Evolutionary conservation across 1,140 invertebrate species (phyloP).

Genomic region (Thaumetopoea pityocampa): DNA sequence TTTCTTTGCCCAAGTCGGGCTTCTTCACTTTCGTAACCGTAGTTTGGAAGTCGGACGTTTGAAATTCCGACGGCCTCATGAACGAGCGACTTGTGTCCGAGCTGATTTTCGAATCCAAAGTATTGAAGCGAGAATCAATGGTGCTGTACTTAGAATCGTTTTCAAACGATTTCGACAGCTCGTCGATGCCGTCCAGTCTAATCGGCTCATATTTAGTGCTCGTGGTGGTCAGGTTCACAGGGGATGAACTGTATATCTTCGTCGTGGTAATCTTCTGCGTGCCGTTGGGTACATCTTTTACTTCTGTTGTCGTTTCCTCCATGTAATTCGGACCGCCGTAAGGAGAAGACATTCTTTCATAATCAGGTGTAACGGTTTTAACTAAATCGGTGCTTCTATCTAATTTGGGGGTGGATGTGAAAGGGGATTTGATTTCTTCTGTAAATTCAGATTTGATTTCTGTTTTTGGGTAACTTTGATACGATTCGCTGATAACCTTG

Average conservation of each 20-base stretch:
- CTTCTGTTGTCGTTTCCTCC: constrained; percentile 71
- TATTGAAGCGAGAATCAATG: constrained; percentile 63
- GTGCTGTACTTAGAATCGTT: constrained; percentile 67
- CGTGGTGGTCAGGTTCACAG: constrained; percentile 69
- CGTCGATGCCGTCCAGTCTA: constrained; percentile 67
- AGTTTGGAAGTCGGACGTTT: constrained; percentile 51
- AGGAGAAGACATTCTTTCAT: constrained; percentile 56
- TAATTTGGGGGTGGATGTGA: constrained; percentile 60
- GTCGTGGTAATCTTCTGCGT: constrained; percentile 73
- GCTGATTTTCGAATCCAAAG: constrained; percentile 64
- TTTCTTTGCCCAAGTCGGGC: constrained; percentile 63
- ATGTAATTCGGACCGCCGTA: constrained; percentile 66
- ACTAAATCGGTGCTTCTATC: constrained; percentile 49
- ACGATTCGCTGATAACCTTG: constrained; percentile 61
- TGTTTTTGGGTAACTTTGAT: constrained; percentile 53
- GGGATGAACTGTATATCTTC: constrained; percentile 72
- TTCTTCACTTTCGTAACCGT: constrained; percentile 52
- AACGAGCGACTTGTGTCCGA: constrained; percentile 72
- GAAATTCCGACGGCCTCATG: constrained; percentile 70
- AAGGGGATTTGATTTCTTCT: constrained; percentile 60
- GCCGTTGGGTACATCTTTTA: constrained; percentile 72
- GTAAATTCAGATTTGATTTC: constrained; percentile 47
- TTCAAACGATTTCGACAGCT: constrained; percentile 66
- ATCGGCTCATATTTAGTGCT: constrained; percentile 70
- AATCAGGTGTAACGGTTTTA: constrained; percentile 55